A percentile compares a stretch with the other conserved stretches of the same genome.
These are phyloP conservation scores for Drosophila ustulata DNA, from an alignment of 2,888 invertebrate species.

Conservation along the genomic window DNA sequence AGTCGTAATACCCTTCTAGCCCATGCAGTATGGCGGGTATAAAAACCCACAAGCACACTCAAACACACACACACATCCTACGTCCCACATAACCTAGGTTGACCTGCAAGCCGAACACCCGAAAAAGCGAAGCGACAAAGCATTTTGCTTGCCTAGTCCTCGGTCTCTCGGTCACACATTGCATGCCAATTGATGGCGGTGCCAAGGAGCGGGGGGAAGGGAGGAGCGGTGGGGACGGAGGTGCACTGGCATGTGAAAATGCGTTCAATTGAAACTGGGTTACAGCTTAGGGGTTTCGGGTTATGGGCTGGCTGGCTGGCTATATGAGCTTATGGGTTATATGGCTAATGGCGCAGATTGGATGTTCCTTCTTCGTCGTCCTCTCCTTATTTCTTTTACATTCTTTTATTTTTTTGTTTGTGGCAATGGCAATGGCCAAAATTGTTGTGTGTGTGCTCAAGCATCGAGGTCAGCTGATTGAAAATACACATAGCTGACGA, in stretches of 20 bases:
- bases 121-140: slow-evolving; percentile 25
- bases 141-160: slow-evolving; percentile 43
- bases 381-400: slow-evolving; percentile 19
- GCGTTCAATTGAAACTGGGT: slow-evolving; percentile 80
- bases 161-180: slow-evolving; percentile 50
- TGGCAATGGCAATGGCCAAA: slow-evolving; percentile 59
- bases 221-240: slow-evolving; percentile 32
- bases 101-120: slow-evolving; percentile 8
- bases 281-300: slow-evolving; percentile 67
- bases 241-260: slow-evolving; percentile 79
- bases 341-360: slow-evolving; percentile 75
- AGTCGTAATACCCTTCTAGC: too few relatives aligned
- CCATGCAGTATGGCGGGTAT: too few relatives aligned
- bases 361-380: slow-evolving; percentile 20
- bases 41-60: slow-evolving; percentile 1
- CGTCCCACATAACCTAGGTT: slow-evolving; percentile 1
- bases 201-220: background rate
- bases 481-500: slow-evolving; percentile 33
- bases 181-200: slow-evolving; percentile 49
- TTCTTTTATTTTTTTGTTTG: slow-evolving; percentile 14
- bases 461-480: slow-evolving; percentile 56
- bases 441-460: slow-evolving; percentile 35
- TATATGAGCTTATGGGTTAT: slow-evolving; percentile 70
- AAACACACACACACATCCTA: background rate
- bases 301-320: slow-evolving; percentile 30